phyloP scores from a whole-genome alignment of 1,140 invertebrate species.

The Lycorma delicatula region DNA sequence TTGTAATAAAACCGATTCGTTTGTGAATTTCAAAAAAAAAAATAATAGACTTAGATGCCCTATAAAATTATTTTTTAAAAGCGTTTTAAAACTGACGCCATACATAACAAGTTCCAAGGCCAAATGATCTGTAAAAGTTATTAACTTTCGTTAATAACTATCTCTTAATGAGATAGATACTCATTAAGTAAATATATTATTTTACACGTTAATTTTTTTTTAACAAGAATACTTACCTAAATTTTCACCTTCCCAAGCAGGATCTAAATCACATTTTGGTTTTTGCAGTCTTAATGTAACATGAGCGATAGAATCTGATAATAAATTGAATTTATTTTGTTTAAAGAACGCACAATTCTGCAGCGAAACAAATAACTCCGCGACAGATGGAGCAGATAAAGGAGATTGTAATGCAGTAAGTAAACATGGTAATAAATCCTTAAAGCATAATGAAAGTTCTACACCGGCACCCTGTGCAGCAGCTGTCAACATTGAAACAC shows the following conservation, averaged over 20 bases:
- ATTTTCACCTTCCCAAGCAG: conserved; percentile 67
- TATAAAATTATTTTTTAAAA: no score
- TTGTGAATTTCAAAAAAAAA: no score
- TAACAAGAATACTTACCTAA: conserved; percentile 41
- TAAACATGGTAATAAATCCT: conserved; percentile 51
- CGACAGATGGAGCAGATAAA: conserved; percentile 53
- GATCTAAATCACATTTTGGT: conserved; percentile 68
- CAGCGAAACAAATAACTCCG: conserved; percentile 51
- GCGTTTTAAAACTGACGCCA: no score
- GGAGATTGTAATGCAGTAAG: conserved; percentile 56
- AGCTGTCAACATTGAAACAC: conserved; percentile 54
- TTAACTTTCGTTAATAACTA: no score
- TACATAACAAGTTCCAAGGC: no score
- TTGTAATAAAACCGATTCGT: no score
- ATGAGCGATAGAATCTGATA: conserved; percentile 44
- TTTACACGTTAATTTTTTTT: no score
- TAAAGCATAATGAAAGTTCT: conserved; percentile 24
- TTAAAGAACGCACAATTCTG: conserved; percentile 28
- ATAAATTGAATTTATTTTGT: background rate
- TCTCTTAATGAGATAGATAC: no score
- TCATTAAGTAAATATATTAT: no score
- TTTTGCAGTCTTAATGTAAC: conserved; percentile 60
- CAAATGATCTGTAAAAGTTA: no score
- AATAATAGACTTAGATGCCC: no score
- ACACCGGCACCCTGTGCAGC: conserved; percentile 40